Evolutionary conservation across 2,888 invertebrate genomes (phyloP), one percentile per base, ranked within the genome.

Genomic region (Diarsia mendica): DNA sequence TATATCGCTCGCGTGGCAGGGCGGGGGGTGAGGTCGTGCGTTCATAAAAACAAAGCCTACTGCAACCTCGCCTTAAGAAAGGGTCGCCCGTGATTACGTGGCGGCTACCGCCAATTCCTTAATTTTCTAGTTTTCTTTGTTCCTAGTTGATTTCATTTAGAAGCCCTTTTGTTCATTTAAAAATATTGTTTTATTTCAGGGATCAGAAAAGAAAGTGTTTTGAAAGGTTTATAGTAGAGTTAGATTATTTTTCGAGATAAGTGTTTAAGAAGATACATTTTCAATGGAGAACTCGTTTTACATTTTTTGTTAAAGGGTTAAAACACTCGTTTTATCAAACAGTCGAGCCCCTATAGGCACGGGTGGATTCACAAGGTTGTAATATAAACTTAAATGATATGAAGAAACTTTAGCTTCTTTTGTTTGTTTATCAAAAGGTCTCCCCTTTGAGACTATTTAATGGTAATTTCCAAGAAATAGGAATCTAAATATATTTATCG

Each of bases 71-170:
- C 51, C 33, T 67, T 44, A 64, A 67, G 51, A 76, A 79, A 76
- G 58, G 67, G 77, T 77, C 33, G 33, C 33, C n/a, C n/a, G 61
- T 77, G 39, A 80, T 76, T 67, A 58, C 63, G 10, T 13, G n/a
- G 66, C 28, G 44, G 28, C 64, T 48, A 53, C 51, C 33, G 60
- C 23, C 67, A 65, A 60, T 55, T 67, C 23, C 58, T 55, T 64
- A 65, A 83, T 65, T 65, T 60, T 49, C 46, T 11, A 64, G 82
- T 81, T 46, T 65, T 71, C 64, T 79, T 80, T 83, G 79, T 72
- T 61, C 28, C 5, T 10, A 65, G 53, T 72, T 53, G 6, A 51
- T 67, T 65, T 72, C 13, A 60, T 65, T 80, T 60, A 18, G 6
- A 18, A 48, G 4, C 3, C 10, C 20, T 76, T 83, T 72, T 53